These are phyloP conservation scores for Drosophila mayri DNA, from an alignment of 1,140 invertebrate genomes.

Conservation along the genomic window DNA sequence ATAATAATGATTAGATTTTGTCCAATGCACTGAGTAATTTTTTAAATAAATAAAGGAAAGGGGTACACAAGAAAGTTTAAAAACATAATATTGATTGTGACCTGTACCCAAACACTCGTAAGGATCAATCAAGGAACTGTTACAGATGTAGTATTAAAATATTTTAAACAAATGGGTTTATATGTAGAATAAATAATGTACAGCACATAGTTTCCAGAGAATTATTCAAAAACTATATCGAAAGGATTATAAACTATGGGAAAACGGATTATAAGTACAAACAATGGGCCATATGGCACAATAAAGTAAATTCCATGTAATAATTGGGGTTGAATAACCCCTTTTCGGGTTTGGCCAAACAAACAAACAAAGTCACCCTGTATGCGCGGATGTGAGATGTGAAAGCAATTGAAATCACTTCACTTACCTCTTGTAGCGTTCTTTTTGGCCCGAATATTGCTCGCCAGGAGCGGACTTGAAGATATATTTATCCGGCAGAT, in stretches of 20 bases:
- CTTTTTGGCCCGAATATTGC: conserved; percentile 37
- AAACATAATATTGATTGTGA: not conserved
- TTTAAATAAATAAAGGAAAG: not conserved
- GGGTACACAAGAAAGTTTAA: too few relatives aligned
- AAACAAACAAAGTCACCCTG: conserved; percentile 34
- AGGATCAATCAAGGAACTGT: not conserved
- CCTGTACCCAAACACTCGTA: not conserved
- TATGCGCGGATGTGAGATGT: conserved; percentile 16
- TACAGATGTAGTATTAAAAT: not conserved
- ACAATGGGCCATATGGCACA: conserved; percentile 28
- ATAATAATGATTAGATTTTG: not conserved
- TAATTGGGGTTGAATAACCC: conserved; percentile 38
- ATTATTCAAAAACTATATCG: not conserved
- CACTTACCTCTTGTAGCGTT: conserved; percentile 47
- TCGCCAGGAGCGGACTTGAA: conserved; percentile 53
- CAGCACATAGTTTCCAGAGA: not conserved
- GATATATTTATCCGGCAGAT: conserved; percentile 41
- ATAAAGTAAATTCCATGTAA: conserved; percentile 7
- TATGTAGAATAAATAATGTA: too few relatives aligned
- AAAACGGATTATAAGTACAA: not conserved
- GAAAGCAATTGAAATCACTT: conserved; percentile 40
- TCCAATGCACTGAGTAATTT: not conserved
- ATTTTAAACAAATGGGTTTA: not conserved
- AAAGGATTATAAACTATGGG: conserved; percentile 21
- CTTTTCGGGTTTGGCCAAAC: conserved; percentile 19